phyloP scores from a whole-genome alignment of 2,797 vertebrate genomes.

The Bovichtus diacanthus region DNA sequence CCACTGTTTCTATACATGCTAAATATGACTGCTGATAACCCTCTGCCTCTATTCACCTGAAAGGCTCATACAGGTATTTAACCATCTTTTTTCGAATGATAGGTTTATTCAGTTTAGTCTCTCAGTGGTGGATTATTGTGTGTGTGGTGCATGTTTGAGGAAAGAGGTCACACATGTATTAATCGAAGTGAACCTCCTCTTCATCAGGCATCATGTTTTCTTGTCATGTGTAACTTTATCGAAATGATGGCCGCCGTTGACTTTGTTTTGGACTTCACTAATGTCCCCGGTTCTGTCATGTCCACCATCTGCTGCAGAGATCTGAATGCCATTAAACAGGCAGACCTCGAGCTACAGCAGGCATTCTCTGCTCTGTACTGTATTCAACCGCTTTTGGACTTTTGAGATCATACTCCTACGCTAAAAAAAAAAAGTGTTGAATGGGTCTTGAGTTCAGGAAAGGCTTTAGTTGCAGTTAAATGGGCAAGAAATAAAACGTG shows the following conservation, averaged over 20 bases:
- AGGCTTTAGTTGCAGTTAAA: constrained; percentile 8
- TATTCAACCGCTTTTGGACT: constrained; percentile 13
- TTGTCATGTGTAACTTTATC: constrained; percentile 17
- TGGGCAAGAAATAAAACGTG: not conserved
- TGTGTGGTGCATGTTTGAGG: constrained; percentile 23
- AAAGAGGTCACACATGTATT: constrained; percentile 32
- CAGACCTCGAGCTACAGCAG: constrained; percentile 37
- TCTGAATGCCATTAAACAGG: constrained; percentile 56
- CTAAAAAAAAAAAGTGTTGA: not conserved
- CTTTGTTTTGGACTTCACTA: constrained; percentile 36
- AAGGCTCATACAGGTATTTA: constrained; percentile 36
- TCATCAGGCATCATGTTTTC: too few relatives aligned
- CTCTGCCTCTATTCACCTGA: constrained; percentile 20
- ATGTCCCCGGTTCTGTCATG: constrained; percentile 30
- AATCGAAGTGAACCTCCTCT: not conserved
- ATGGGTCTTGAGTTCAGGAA: constrained; percentile 12
- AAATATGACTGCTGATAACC: constrained; percentile 42
- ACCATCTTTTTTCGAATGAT: constrained; percentile 41
- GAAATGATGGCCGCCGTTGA: constrained; percentile 10
- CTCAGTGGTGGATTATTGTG: constrained; percentile 27
- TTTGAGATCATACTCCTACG: constrained; percentile 5
- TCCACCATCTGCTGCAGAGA: constrained; percentile 54
- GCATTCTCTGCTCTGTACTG: constrained; percentile 24
- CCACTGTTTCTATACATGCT: constrained; percentile 11
- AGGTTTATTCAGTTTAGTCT: constrained; percentile 20